A percentile compares a stretch with the other conserved stretches of the same genome.
phyloP scores from a whole-genome alignment of 2,888 invertebrate species.

The Dascillus cervinus region DNA sequence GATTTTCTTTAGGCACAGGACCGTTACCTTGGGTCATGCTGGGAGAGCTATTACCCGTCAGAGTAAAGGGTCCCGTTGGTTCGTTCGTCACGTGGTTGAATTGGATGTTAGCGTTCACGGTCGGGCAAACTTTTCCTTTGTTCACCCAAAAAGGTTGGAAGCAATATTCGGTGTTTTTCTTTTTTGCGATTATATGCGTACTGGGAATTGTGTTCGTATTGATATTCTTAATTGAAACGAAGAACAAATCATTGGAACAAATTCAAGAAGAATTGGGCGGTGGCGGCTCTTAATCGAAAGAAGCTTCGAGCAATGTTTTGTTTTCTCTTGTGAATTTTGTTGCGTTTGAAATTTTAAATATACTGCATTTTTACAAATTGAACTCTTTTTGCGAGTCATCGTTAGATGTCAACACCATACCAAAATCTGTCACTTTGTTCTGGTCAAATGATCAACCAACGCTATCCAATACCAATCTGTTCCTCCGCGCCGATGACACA shows the following conservation, averaged over 20 bases:
- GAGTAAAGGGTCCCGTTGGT: constrained; percentile 35
- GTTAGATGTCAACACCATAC: too few relatives aligned
- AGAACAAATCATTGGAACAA: constrained; percentile 43
- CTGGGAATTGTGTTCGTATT: constrained; percentile 44
- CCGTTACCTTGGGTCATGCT: constrained; percentile 46
- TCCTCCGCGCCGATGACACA: too few relatives aligned
- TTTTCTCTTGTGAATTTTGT: too few relatives aligned
- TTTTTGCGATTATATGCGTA: constrained; percentile 44
- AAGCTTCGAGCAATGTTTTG: too few relatives aligned
- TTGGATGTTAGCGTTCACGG: constrained; percentile 39
- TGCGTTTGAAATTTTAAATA: too few relatives aligned
- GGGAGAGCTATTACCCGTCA: constrained; percentile 44
- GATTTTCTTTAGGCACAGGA: constrained; percentile 44
- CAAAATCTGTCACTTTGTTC: too few relatives aligned
- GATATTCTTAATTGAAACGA: constrained; percentile 49
- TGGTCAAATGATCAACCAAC: too few relatives aligned
- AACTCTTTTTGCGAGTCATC: too few relatives aligned
- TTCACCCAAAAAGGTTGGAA: constrained; percentile 29
- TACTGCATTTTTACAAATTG: too few relatives aligned
- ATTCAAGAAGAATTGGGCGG: too few relatives aligned
- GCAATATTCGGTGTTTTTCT: constrained; percentile 43
- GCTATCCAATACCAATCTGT: too few relatives aligned
- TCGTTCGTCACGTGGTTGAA: constrained; percentile 41
- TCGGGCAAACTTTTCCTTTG: constrained; percentile 42
- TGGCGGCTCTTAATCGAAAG: too few relatives aligned